A percentile compares a stretch with the other conserved stretches of the same genome.
Evolutionary conservation across 2,113 vertebrate species (phyloP).

Genomic region (Microcebus murinus): DNA sequence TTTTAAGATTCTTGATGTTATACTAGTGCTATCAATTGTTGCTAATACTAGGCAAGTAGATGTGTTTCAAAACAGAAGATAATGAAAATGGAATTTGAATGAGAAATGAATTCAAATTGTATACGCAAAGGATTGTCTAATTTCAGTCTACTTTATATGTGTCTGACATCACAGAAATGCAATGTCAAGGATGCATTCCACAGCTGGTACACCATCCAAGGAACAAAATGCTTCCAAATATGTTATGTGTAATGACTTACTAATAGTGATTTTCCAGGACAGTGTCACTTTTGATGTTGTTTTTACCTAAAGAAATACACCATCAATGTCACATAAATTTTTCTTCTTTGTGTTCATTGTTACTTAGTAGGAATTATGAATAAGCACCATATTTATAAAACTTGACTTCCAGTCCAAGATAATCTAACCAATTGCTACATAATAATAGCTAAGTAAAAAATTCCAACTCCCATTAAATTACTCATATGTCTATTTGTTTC

Average conservation of each 20-base stretch:
- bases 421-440: background rate
- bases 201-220: background rate
- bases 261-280: background rate
- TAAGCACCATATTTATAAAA: background rate
- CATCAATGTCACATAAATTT: background rate
- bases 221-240: background rate
- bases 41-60: background rate
- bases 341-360: background rate
- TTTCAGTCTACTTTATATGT: background rate
- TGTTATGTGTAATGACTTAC: background rate
- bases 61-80: constrained; percentile 26
- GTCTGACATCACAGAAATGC: background rate
- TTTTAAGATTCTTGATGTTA: background rate
- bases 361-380: background rate
- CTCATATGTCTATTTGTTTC: background rate
- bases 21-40: background rate
- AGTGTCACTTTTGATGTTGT: background rate
- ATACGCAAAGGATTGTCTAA: background rate
- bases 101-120: background rate
- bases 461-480: background rate
- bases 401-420: background rate
- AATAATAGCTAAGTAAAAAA: constrained; percentile 32
- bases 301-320: background rate
- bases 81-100: constrained; percentile 12
- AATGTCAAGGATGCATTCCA: background rate